phyloP scores from a whole-genome alignment of 1,140 invertebrate species.

The Temnothorax nylanderi region DNA sequence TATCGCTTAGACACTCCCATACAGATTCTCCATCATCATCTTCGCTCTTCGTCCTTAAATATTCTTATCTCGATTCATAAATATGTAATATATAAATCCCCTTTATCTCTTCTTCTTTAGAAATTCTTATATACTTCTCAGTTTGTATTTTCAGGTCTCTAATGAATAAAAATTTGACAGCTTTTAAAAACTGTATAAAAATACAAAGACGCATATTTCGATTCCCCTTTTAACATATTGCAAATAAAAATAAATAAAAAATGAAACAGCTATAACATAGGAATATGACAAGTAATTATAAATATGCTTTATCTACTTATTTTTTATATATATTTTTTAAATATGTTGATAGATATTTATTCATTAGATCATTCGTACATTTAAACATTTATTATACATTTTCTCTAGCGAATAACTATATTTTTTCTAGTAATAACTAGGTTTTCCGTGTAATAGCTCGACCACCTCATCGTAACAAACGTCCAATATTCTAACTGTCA shows the following conservation, averaged over 20 bases:
- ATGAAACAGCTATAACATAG: neutral
- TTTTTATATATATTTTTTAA: no score
- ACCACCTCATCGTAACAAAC: neutral
- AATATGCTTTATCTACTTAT: no score
- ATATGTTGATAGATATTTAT: no score
- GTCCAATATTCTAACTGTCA: constrained; percentile 27
- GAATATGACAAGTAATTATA: neutral
- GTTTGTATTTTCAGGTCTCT: neutral
- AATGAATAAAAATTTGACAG: neutral
- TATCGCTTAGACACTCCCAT: neutral
- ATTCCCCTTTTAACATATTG: neutral
- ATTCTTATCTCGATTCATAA: neutral
- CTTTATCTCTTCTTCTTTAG: neutral
- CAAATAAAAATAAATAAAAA: neutral
- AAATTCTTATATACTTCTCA: neutral
- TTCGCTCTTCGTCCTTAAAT: neutral
- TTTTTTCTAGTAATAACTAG: no score
- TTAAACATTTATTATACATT: neutral
- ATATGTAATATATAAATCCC: neutral
- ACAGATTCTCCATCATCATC: constrained; percentile 9
- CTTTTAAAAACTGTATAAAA: neutral
- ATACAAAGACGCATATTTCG: neutral
- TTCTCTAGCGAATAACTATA: neutral
- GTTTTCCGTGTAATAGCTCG: neutral
- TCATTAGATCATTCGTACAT: neutral